Percentiles rank a stretch among this genome's conserved stretches.
Evolutionary conservation across 2,797 vertebrate species (phyloP).

Genomic region (Carcharodon carcharias): DNA sequence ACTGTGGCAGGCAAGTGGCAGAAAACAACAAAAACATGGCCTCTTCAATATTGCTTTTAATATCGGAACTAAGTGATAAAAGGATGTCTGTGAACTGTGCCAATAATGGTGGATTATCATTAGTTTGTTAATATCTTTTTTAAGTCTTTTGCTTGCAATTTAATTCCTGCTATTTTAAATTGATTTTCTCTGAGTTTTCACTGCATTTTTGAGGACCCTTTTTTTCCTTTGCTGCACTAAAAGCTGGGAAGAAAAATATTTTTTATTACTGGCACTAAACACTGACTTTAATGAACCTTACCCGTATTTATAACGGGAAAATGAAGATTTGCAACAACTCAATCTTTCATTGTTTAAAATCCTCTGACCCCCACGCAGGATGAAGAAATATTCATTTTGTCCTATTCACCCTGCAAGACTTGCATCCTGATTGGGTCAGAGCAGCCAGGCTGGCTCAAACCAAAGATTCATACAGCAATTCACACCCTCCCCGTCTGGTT

Average conservation of each 20-base stretch:
- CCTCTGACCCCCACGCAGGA: background rate
- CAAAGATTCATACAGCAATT: background rate
- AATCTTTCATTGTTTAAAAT: background rate
- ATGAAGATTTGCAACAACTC: background rate
- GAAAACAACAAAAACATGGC: background rate
- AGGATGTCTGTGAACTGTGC: background rate
- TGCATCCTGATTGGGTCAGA: background rate
- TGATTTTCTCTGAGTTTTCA: background rate
- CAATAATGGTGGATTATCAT: background rate
- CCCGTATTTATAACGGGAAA: background rate
- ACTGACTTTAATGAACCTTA: background rate
- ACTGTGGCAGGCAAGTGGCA: background rate
- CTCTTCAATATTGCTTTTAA: background rate
- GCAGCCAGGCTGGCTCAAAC: background rate
- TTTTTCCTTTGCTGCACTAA: background rate
- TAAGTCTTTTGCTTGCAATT: background rate
- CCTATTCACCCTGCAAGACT: background rate
- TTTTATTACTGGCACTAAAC: background rate
- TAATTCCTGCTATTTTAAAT: background rate
- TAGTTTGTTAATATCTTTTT: too few species aligned
- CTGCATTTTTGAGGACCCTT: background rate
- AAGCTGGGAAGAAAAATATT: background rate
- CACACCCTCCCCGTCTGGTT: background rate
- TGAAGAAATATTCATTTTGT: background rate
- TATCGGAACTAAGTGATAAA: background rate